Evolutionary conservation across 2,113 vertebrate genomes (phyloP).

Genomic region (Callipepla squamata): DNA sequence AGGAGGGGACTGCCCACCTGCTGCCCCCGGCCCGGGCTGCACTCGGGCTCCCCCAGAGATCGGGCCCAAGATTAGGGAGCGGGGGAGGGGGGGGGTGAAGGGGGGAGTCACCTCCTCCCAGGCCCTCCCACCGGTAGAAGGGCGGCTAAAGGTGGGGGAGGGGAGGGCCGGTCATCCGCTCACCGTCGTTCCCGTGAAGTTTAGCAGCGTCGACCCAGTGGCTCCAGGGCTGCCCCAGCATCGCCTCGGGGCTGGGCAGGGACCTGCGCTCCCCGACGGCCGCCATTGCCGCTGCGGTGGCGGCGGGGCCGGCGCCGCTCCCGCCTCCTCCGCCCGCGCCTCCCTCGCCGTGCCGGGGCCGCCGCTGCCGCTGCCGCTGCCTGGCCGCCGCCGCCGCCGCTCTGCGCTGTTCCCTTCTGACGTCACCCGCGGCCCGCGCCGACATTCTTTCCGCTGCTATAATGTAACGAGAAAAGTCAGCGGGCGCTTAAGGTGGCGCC

Average conservation of each 20-base stretch:
- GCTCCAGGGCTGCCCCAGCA: slow-evolving; percentile 96
- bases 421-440: slow-evolving; percentile 98
- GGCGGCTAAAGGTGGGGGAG: no score
- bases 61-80: slow-evolving; percentile 20
- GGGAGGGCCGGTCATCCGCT: slow-evolving; percentile 12
- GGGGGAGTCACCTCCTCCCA: no score
- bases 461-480: slow-evolving; percentile 88
- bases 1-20: neutral
- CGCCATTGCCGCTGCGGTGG: slow-evolving; percentile 89
- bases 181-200: slow-evolving; percentile 94
- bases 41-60: neutral
- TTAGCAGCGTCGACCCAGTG: slow-evolving; percentile 94
- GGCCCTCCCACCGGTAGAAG: no score
- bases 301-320: slow-evolving; percentile 63
- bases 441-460: slow-evolving; percentile 99
- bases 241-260: slow-evolving; percentile 93
- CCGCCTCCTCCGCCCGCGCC: slow-evolving; percentile 60
- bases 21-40: neutral
- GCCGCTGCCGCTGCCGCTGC: slow-evolving; percentile 86
- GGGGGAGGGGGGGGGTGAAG: no score
- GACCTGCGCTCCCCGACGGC: slow-evolving; percentile 93
- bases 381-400: slow-evolving; percentile 79
- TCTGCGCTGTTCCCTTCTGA: slow-evolving; percentile 95
- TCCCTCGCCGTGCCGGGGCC: slow-evolving; percentile 71
- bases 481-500: slow-evolving; percentile 71